Percentiles rank a stretch among this genome's conserved stretches.
Conservation (phyloP, 1,140 invertebrate genomes). For the Diabrotica undecimpunctata region DNA sequence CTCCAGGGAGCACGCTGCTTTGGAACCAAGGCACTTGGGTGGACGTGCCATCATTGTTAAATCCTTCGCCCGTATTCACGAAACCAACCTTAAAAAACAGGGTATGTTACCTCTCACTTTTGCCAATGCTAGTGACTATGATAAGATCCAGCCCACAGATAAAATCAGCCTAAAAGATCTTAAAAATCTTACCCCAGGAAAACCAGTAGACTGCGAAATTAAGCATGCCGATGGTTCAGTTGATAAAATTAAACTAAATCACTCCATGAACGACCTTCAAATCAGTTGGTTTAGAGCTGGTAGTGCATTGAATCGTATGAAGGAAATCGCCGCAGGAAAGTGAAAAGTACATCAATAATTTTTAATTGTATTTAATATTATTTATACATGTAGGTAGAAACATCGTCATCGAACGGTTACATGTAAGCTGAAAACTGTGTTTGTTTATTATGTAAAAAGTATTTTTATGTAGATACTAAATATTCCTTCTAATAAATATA, state of each 20-base stretch:
- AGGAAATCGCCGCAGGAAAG: slow-evolving; percentile 57
- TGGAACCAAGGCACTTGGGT: slow-evolving; percentile 88
- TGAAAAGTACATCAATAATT: neutral
- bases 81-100: slow-evolving; percentile 99
- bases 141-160: slow-evolving; percentile 92
- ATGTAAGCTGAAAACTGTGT: too few species aligned
- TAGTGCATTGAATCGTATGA: slow-evolving; percentile 97
- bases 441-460: too few species aligned
- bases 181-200: slow-evolving; percentile 82
- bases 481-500: too few species aligned
- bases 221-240: slow-evolving; percentile 87
- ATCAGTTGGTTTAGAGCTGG: slow-evolving; percentile 99
- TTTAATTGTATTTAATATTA: too few species aligned
- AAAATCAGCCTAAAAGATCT: slow-evolving; percentile 91
- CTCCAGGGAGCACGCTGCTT: slow-evolving; percentile 93
- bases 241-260: slow-evolving; percentile 86
- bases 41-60: slow-evolving; percentile 98
- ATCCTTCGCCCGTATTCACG: slow-evolving; percentile 98
- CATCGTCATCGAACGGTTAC: too few species aligned
- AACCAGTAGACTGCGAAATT: slow-evolving; percentile 86
- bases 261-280: slow-evolving; percentile 95
- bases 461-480: too few species aligned
- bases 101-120: slow-evolving; percentile 96
- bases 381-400: too few species aligned
- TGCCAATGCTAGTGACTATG: slow-evolving; percentile 90